Conservation (phyloP, 2,797 vertebrate genomes). For the Helarctos malayanus region DNA sequence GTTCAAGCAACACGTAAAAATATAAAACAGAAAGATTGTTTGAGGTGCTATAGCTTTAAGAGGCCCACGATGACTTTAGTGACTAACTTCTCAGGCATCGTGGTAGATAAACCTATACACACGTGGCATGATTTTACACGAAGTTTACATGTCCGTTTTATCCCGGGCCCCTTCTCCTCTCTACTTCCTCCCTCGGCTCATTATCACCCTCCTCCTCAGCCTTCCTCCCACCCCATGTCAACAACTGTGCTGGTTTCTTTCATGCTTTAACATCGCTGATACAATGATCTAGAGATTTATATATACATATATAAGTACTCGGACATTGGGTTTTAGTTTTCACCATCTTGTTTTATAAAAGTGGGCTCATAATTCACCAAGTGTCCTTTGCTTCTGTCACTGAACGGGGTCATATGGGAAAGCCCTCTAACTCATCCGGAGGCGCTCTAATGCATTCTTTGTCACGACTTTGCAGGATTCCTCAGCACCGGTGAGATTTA, state of each 20-base stretch:
- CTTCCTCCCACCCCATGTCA: not conserved
- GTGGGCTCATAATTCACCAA: not conserved
- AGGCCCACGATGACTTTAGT: not conserved
- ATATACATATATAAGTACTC: not conserved
- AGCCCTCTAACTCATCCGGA: not conserved
- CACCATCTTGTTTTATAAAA: conserved; percentile 20
- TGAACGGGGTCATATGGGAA: not conserved
- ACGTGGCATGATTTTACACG: not conserved
- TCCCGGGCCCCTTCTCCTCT: not conserved
- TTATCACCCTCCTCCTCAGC: not conserved
- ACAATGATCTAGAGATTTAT: not conserved
- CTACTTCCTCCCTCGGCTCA: not conserved
- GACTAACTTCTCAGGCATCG: not conserved
- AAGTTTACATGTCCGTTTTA: not conserved
- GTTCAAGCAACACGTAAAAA: not conserved
- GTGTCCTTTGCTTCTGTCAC: not conserved
- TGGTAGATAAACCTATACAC: not conserved
- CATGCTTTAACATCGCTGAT: not conserved
- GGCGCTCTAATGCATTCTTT: not conserved
- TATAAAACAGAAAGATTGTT: not conserved
- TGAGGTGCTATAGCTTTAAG: not conserved
- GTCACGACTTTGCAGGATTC: not conserved
- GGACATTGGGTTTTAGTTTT: not conserved
- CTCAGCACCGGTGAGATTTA: not conserved
- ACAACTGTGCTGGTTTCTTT: not conserved